These are phyloP conservation scores for Cheilosia pagana DNA, from an alignment of 2,888 invertebrate species.

Conservation along the genomic window DNA sequence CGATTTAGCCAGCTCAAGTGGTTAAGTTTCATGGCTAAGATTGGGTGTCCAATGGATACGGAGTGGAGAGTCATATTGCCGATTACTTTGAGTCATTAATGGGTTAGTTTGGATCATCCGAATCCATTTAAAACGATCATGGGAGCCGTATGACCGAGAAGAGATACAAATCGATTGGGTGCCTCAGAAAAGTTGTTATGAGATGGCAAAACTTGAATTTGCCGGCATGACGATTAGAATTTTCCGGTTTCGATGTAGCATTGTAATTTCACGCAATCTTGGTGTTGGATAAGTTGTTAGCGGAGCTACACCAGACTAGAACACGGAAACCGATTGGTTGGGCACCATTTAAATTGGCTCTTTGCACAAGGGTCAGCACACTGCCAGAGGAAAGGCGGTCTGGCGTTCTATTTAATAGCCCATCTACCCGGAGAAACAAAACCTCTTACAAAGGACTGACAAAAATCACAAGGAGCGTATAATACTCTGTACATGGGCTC, in stretches of 20 bases:
- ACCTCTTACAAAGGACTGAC: no score
- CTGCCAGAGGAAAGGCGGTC: neutral
- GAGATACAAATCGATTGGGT: slow-evolving; percentile 45
- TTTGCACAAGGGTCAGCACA: neutral
- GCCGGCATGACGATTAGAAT: slow-evolving; percentile 28
- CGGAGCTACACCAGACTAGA: neutral
- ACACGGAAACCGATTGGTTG: slow-evolving; percentile 26
- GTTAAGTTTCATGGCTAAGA: slow-evolving; percentile 55
- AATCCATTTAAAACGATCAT: slow-evolving; percentile 41
- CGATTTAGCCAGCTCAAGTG: slow-evolving; percentile 47
- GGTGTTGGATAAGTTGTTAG: neutral
- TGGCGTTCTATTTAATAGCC: neutral
- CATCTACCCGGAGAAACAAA: no score
- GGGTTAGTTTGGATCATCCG: slow-evolving; percentile 32
- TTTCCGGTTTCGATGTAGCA: slow-evolving; percentile 34
- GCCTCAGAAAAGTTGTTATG: slow-evolving; percentile 22
- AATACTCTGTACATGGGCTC: no score
- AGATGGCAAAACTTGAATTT: slow-evolving; percentile 46
- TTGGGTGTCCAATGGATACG: slow-evolving; percentile 38
- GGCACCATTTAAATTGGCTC: neutral
- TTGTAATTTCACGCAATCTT: slow-evolving; percentile 49
- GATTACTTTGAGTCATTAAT: slow-evolving; percentile 58
- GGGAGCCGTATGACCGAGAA: slow-evolving; percentile 21
- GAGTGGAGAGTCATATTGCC: slow-evolving; percentile 28
- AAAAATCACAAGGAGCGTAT: no score